A percentile compares a stretch with the other conserved stretches of the same genome.
These are phyloP conservation scores for Selenia dentaria DNA, from an alignment of 2,888 invertebrate species.

Conservation along the genomic window DNA sequence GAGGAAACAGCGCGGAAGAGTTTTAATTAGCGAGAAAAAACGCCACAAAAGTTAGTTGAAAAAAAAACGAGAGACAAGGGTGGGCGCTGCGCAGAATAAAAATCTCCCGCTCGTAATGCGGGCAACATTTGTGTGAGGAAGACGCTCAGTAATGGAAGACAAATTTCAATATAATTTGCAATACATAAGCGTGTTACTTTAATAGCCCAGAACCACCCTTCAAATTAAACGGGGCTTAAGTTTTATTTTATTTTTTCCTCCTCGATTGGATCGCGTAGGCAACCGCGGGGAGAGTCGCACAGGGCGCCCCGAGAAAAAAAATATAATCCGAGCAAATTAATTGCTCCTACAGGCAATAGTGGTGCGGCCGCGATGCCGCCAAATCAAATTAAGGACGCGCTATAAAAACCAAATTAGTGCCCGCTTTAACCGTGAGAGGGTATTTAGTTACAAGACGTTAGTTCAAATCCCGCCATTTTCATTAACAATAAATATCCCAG, in stretches of 20 bases:
- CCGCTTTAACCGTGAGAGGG: conserved; percentile 84
- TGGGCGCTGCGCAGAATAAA: conserved; percentile 79
- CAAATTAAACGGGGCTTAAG: conserved; percentile 86
- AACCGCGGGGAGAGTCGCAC: conserved; percentile 52
- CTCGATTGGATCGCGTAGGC: conserved; percentile 69
- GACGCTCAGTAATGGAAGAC: conserved; percentile 84
- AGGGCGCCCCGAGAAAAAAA: conserved; percentile 63
- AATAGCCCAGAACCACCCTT: conserved; percentile 86
- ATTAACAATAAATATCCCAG: conserved; percentile 85
- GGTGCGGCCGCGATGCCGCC: conserved; percentile 81
- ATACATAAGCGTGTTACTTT: conserved; percentile 86
- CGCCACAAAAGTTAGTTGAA: conserved; percentile 79
- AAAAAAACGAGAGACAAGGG: conserved; percentile 82
- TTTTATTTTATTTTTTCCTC: conserved; percentile 84
- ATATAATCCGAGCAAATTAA: conserved; percentile 85
- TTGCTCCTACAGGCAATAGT: conserved; percentile 82
- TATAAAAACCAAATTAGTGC: conserved; percentile 86
- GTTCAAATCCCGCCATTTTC: conserved; percentile 84
- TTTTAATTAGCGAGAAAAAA: conserved; percentile 83
- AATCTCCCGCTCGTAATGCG: conserved; percentile 82
- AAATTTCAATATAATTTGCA: conserved; percentile 86
- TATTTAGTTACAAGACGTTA: conserved; percentile 85
- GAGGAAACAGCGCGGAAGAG: conserved; percentile 84
- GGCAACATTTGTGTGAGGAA: conserved; percentile 85
- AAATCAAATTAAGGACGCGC: conserved; percentile 85